Evolutionary conservation across 1,140 invertebrate species (phyloP), one percentile per base, ranked within the genome.

Genomic region (Drosophila nannoptera): DNA sequence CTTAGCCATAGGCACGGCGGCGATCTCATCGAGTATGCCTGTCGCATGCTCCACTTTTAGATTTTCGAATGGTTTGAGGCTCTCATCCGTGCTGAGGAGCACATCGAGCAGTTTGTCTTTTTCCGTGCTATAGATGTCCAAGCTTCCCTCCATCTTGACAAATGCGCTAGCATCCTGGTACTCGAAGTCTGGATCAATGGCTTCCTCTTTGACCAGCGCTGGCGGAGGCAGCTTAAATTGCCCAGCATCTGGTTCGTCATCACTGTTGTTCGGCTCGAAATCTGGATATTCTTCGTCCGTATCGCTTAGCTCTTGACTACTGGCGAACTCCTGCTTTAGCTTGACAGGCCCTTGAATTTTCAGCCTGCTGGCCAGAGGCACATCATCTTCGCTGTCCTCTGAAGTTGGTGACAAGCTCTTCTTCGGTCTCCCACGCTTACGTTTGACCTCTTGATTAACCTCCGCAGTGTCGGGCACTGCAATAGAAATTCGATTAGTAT

Each of bases 251-350:
- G 53, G 48, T 7, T 86, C 80, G 11, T 80, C 77, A 4, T 84
- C 80, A 8, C 78, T 78, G 38, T 77, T 72, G 59, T 77, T 86
- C 0, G 73, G 73, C 56, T 88, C 81, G 35, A 88, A 88, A 52
- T 87, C 87, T 12, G 78, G 82, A 60, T 74, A 81, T 46, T 88
- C 87, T 32, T 88, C 87, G 5, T 77, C 78, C 6, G 73, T 87
- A 35, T 87, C 80, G n/a, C 70, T 77, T 9, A 69, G 48, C 63
- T 78, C 70, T 32, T 61, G 56, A 45, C 71, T 70, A 48, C 67
- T 74, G 5, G 55, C 33, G 22, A 64, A 49, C 61, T 87, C 82
- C 45, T 87, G 77, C 55, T 86, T 86, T 6, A 84, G 45, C 31
- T 32, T 32, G 11, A 40, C 33, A 7, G 80, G 72, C n/a, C 56